Conservation (phyloP, 2,797 vertebrate species). For the Pogonophryne albipinna region DNA sequence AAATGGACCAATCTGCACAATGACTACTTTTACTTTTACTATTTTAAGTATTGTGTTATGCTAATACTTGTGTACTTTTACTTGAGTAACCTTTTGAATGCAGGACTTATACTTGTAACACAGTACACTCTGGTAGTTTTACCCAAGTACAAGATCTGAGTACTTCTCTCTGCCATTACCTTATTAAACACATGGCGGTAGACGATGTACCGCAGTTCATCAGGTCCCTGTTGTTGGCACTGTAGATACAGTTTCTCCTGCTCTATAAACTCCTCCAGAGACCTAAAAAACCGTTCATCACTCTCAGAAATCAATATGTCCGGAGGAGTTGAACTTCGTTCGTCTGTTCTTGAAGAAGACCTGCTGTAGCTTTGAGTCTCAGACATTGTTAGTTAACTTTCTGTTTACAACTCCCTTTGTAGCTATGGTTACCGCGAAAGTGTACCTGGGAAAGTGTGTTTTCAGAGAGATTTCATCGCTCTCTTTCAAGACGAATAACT, state of each 20-base stretch:
- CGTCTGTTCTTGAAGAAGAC: conserved; percentile 15
- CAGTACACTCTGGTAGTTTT: too few species aligned
- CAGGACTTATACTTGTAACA: too few species aligned
- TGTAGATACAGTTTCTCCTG: conserved; percentile 71
- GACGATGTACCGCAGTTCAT: conserved; percentile 75
- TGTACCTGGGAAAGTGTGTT: conserved; percentile 24
- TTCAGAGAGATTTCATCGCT: too few species aligned
- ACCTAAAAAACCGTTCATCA: conserved; percentile 77
- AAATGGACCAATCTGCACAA: too few species aligned
- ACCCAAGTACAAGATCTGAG: too few species aligned
- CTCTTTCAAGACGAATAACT: too few species aligned
- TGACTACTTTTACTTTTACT: too few species aligned
- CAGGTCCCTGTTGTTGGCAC: conserved; percentile 65
- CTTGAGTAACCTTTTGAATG: too few species aligned
- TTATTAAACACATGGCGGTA: conserved; percentile 81
- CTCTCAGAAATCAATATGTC: conserved; percentile 30
- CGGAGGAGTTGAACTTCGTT: conserved; percentile 44
- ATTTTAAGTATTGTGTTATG: too few species aligned
- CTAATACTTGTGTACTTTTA: too few species aligned
- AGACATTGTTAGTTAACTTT: conserved; percentile 29
- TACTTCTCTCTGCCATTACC: conserved; percentile 23
- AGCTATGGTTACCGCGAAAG: conserved; percentile 48
- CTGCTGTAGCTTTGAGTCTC: not conserved
- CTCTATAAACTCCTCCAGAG: conserved; percentile 71
- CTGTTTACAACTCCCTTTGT: not conserved